Evolutionary conservation across 2,888 invertebrate species (phyloP), one percentile per base, ranked within the genome.

Genomic region (Petrolisthes cinctipes): DNA sequence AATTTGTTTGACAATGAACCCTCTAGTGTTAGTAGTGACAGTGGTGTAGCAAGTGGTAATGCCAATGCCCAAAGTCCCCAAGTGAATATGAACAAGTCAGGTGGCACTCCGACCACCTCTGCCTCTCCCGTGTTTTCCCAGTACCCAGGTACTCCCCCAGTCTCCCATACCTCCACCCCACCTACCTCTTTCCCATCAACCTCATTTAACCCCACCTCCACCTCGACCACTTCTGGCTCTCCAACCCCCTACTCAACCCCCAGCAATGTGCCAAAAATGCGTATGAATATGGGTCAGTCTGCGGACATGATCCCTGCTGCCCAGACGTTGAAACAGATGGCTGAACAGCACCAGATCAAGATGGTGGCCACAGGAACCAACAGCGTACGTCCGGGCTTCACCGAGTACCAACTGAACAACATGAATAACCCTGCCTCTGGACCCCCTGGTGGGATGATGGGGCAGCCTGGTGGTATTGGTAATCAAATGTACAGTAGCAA

Each of bases 261-360:
- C 66, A 85, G 80, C 75, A 87, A 85, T 87, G 84, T 89, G 89
- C 85, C 89, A 83, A 89, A 89, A 86, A 88, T 89, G 37, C 85
- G 89, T 53, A 88, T 89, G 89, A 82, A 61, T 79, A 89, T 89
- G 84, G 80, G 76, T 53, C 90, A 90, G 79, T 37, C 37, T 37
- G 73, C 95, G 0, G 97, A 97, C 93, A 94, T 96, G 93, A 97
- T 97, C 89, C 97, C 98, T 53, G 98, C 98, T 0, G 98, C 98
- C 82, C 97, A 98, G 93, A 98, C 98, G 0, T 94, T 98, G 84
- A 98, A 98, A 93, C 98, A 98, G 92, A 98, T 98, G 98, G 98
- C 98, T 71, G 98, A 98, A 93, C 98, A 98, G 93, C 98, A 98
- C 93, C 98, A 98, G 93, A 97, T 97, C 93, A 96, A 96, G 92